Evolutionary conservation across 2,888 invertebrate genomes (phyloP).

Genomic region (Oscheius sp.): DNA sequence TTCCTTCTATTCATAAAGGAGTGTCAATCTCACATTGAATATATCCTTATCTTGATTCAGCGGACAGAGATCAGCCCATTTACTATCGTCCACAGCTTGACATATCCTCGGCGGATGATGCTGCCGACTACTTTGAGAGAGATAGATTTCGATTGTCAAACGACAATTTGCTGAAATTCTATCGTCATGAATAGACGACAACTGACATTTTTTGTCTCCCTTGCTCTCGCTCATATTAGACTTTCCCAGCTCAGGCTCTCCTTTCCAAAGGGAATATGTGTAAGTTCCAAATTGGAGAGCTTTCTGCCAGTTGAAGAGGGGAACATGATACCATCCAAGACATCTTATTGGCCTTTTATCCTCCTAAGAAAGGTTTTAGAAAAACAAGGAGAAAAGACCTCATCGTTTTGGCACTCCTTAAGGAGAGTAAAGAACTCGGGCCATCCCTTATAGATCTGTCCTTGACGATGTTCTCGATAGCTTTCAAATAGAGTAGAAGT

Average conservation of each 20-base stretch:
- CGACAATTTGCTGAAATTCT: constrained; percentile 11
- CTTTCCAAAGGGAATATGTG: constrained; percentile 34
- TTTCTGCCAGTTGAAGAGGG: constrained; percentile 75
- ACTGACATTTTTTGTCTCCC: constrained; percentile 7
- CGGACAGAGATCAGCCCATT: constrained; percentile 22
- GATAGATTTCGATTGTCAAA: constrained; percentile 10
- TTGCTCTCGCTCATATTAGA: constrained; percentile 15
- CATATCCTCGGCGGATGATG: background rate
- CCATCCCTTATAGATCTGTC: constrained; percentile 12
- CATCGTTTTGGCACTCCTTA: background rate
- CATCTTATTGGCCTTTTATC: constrained; percentile 1
- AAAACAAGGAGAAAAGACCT: background rate
- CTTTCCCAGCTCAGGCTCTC: constrained; percentile 22
- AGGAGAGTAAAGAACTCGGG: constrained; percentile 17
- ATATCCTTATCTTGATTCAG: no score
- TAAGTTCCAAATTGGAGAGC: constrained; percentile 72
- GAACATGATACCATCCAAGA: constrained; percentile 75
- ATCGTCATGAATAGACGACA: background rate
- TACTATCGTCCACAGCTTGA: constrained; percentile 15
- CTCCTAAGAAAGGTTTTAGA: no score
- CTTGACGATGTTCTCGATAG: background rate
- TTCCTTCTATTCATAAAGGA: no score
- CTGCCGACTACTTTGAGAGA: background rate
- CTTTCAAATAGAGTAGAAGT: background rate
- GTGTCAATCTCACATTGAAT: no score